Evolutionary conservation across 2,113 vertebrate genomes (phyloP).

Genomic region (Perccottus glenii): DNA sequence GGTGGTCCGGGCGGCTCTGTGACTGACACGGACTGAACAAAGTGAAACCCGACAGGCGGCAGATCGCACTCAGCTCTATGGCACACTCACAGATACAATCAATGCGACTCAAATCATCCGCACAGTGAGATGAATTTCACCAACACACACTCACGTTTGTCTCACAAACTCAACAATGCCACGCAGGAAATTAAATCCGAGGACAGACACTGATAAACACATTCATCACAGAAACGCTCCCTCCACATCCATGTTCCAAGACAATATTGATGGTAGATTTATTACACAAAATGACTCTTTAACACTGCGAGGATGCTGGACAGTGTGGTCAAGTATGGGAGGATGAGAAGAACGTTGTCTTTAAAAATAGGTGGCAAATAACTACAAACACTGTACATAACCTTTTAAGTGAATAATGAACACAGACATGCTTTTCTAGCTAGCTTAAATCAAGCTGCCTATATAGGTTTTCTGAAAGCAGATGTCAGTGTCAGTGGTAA

Average conservation of each 20-base stretch:
- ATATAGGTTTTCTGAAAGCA: no score
- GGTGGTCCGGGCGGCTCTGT: conserved; percentile 22
- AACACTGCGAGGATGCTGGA: no score
- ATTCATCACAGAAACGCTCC: conserved; percentile 44
- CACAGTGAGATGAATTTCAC: conserved; percentile 22
- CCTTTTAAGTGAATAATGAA: no score
- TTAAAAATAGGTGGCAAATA: no score
- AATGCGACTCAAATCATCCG: conserved; percentile 44
- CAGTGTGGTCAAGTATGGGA: no score
- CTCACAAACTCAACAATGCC: conserved; percentile 33
- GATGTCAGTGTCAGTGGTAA: no score
- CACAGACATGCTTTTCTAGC: no score
- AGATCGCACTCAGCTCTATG: conserved; percentile 28
- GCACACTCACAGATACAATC: conserved; percentile 46
- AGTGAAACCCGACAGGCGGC: neutral
- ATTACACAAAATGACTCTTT: no score
- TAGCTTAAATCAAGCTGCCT: no score
- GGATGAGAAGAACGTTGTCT: no score
- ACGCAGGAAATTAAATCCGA: conserved; percentile 70
- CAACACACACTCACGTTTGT: conserved; percentile 17
- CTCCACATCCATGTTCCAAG: conserved; percentile 4
- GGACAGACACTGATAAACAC: conserved; percentile 49
- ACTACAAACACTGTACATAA: no score
- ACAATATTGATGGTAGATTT: neutral
- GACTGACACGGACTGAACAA: conserved; percentile 14